Conservation (phyloP, 2,888 invertebrate genomes). For the Lithophane ornitopus region DNA sequence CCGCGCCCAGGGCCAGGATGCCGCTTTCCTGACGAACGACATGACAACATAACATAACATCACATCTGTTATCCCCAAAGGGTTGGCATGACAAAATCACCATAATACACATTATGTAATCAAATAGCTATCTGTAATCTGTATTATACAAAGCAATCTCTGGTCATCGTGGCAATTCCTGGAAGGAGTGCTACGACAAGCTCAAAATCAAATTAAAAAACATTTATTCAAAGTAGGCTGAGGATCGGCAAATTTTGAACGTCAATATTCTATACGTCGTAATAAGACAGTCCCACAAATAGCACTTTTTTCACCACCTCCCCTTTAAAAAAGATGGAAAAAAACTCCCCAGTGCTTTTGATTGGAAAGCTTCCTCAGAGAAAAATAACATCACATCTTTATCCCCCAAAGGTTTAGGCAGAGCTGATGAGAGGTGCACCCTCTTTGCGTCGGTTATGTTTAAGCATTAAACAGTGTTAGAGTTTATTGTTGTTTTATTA, state of each 20-base stretch:
- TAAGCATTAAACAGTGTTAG: background rate
- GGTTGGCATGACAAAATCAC: background rate
- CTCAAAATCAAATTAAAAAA: background rate
- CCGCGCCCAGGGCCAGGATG: slow-evolving; percentile 98
- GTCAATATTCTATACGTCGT: no score
- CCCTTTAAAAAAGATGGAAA: no score
- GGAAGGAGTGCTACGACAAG: background rate
- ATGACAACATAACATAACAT: background rate
- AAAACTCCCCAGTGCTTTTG: no score
- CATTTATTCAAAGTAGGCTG: no score
- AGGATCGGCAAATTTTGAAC: no score
- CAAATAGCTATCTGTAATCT: background rate
- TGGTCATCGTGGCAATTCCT: no score
- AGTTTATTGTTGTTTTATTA: background rate
- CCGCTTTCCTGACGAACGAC: slow-evolving; percentile 93
- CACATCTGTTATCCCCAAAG: no score
- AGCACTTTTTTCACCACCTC: no score
- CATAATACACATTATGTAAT: background rate
- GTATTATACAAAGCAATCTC: background rate
- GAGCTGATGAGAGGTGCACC: background rate
- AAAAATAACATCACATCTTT: background rate
- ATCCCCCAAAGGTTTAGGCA: no score
- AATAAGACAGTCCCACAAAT: no score
- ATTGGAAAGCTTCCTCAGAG: background rate
- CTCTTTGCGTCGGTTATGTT: background rate